Base-by-base conservation (phyloP, 2,888 invertebrate genomes). In the Scaptomyza reducta region DNA sequence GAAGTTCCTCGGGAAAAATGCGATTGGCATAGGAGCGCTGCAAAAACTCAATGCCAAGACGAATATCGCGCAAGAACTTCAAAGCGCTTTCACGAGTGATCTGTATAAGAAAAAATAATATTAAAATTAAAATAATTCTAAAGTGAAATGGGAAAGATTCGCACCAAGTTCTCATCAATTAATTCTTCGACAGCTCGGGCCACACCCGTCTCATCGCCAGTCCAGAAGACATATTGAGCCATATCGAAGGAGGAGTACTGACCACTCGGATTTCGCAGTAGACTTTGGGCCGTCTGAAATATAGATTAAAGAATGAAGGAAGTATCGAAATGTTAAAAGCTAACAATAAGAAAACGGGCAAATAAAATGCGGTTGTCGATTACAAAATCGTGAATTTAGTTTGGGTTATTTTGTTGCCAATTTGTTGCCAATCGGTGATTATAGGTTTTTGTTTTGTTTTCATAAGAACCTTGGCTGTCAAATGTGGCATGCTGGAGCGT, bases 151-250 rank as follows among this genome's bases (percentile, higher is more conserved):
- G 6, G 4, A 33, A n/a, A 3, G 4, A n/a, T 11, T 44, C 59
- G 9, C 33, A 96, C 96, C 93, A 96, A 91, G 78, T 95, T 95
- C 79, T 95, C 95, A 80, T 95, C 94, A 16, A 96, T 93, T 83
- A 96, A 95, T 76, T 96, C 96, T 87, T 96, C 95, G 22, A 96
- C 94, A 11, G 96, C 95, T 6, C 94, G 91, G 0, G 96, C 95
- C 1, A 96, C 96, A 6, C 96, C 95, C 54, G 94, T 94, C 88
- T 96, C 96, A 88, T 96, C 96, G 0, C 96, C 96, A 0, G 96
- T 96, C 95, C 95, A 96, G 90, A 95, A 96, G 3, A 96, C 95
- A 80, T 96, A 96, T 87, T 96, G 95, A 0, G 96, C 96, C 94
- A 96, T 95, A 84, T 96, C 96, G 55, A 95, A 92, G 0, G 96